Evolutionary conservation across 2,888 invertebrate genomes (phyloP), one percentile per base, ranked within the genome.

Genomic region (Metallyticus violacea): DNA sequence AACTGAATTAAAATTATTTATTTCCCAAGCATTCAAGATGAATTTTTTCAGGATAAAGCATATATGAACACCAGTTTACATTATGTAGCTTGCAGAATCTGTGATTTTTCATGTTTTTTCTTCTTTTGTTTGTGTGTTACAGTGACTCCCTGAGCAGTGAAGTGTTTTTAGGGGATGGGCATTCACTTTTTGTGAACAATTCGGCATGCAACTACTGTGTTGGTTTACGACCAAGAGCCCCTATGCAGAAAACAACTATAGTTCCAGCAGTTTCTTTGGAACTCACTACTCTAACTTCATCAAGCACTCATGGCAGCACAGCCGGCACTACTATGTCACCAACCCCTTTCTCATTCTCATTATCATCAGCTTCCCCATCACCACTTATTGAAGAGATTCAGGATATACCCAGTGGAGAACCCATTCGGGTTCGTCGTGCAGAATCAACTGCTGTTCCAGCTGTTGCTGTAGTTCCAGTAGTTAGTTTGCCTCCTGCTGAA

Each of bases 151-250:
- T 94, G 5, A 94, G 94, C 77, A 92, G 94, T 0, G 96, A 96
- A 90, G 92, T 97, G 62, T 95, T 96, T 89, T 92, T 97, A 88
- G 97, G 97, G 0, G 97, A 97, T 90, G 94, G 94, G 0, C 92
- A 91, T 28, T 90, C 92, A 0, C 89, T 89, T 40, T 91, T 86
- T 22, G 77, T 82, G 26, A 88, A 87, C 82, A 88, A 87, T 77
- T 87, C 89, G 79, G 84, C 87, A n/a, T 94, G 94, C 89, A 91
- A 93, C 87, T 91, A 92, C 87, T 94, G 94, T 89, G 90, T 93
- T 79, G 94, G 94, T 25, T 89, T 94, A 40, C 90, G 92, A 29
- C 83, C 83, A 1, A 83, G 25, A 29, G 15, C 22, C n/a, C 77
- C 27, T 83, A 7, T 22, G 6, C 26, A 7, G 2, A 83, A 28